phyloP scores from a whole-genome alignment of 2,113 vertebrate genomes.

The Brachypodius melanocephalos region DNA sequence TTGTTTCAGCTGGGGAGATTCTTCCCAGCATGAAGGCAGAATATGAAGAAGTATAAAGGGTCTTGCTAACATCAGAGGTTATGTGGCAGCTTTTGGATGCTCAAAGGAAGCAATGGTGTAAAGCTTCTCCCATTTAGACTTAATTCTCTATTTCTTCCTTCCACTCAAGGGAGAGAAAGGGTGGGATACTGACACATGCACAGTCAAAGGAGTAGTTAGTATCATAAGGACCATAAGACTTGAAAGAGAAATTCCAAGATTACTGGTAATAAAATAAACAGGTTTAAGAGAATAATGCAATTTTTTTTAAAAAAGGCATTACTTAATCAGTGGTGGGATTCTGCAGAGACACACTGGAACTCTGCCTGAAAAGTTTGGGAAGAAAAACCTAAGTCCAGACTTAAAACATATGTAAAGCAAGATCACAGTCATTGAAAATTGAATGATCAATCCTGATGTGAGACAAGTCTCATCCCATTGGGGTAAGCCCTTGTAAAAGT shows the following conservation, averaged over 20 bases:
- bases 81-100: not conserved
- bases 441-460: not conserved
- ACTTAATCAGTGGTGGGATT: not conserved
- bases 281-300: not conserved
- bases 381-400: not conserved
- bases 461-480: not conserved
- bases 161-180: not conserved
- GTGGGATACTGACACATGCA: not conserved
- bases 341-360: not conserved
- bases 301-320: not conserved
- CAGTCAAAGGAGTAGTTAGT: not conserved
- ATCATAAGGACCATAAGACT: not conserved
- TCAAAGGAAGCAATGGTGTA: not conserved
- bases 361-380: not conserved
- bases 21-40: not conserved
- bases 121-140: not conserved
- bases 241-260: not conserved
- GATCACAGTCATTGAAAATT: not conserved
- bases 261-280: not conserved
- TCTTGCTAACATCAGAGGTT: not conserved
- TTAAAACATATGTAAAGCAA: not conserved
- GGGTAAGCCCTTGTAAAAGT: not conserved
- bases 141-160: not conserved
- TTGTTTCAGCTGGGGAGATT: not conserved
- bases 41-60: not conserved